Evolutionary conservation across 2,888 invertebrate species (phyloP).

Genomic region (Polyommatus icarus): DNA sequence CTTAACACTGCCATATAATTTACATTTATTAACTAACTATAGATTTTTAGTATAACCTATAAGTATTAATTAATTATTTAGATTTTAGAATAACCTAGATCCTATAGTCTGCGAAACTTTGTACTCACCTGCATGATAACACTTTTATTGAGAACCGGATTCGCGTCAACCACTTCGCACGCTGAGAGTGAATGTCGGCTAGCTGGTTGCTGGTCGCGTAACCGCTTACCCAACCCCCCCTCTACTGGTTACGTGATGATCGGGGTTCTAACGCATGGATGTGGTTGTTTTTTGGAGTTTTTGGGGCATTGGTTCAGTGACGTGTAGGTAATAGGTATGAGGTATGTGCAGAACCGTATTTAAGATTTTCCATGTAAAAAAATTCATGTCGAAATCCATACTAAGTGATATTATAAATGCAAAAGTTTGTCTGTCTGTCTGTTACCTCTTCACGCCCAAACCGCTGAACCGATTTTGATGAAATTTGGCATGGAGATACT

Average conservation of each 20-base stretch:
- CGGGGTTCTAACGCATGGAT: constrained; percentile 32
- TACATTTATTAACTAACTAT: neutral
- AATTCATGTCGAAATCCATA: too few relatives aligned
- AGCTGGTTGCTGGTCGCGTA: constrained; percentile 57
- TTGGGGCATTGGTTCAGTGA: neutral
- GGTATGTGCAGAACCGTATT: too few relatives aligned
- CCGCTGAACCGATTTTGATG: too few relatives aligned
- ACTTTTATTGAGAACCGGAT: constrained; percentile 70
- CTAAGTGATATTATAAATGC: too few relatives aligned
- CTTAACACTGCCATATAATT: too few relatives aligned
- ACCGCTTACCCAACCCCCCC: constrained; percentile 75
- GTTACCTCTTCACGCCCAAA: too few relatives aligned
- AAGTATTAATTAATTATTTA: neutral
- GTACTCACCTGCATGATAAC: constrained; percentile 66
- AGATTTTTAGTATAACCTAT: neutral
- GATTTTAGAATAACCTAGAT: neutral
- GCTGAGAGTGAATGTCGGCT: constrained; percentile 56
- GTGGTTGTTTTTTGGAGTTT: neutral
- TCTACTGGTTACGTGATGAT: constrained; percentile 46
- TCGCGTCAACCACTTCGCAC: constrained; percentile 56
- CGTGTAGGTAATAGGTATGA: too few relatives aligned
- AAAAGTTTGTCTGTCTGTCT: too few relatives aligned
- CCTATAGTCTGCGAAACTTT: too few relatives aligned
- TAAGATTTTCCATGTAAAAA: too few relatives aligned
- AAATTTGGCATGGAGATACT: too few relatives aligned